These are phyloP conservation scores for Clarias magur DNA, from an alignment of 2,113 vertebrate species.

Conservation along the genomic window DNA sequence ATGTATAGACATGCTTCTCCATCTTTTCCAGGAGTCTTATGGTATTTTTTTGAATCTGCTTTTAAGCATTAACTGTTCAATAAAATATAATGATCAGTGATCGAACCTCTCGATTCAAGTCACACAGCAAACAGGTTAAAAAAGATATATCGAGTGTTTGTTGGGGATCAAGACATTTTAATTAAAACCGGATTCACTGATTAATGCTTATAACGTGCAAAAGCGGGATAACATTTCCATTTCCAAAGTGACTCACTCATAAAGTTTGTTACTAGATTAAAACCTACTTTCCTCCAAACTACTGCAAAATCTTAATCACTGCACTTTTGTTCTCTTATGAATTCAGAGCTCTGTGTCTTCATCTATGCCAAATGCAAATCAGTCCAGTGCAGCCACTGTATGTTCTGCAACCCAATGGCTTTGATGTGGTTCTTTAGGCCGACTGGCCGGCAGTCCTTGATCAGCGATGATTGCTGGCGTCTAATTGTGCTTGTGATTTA, in stretches of 20 bases:
- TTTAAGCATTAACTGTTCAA: neutral
- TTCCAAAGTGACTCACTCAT: neutral
- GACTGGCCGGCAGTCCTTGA: slow-evolving; percentile 22
- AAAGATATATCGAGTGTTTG: neutral
- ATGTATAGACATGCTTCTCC: neutral
- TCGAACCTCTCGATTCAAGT: neutral
- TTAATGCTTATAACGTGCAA: neutral
- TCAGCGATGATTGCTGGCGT: slow-evolving; percentile 23
- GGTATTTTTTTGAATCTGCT: neutral
- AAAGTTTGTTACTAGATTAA: neutral
- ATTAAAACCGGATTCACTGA: neutral
- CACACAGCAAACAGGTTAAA: neutral
- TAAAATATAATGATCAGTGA: neutral
- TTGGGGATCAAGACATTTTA: neutral
- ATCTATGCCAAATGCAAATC: slow-evolving; percentile 18
- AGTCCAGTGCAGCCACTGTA: slow-evolving; percentile 10
- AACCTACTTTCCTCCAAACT: neutral
- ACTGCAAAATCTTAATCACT: neutral
- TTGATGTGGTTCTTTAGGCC: slow-evolving; percentile 19
- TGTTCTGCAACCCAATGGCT: neutral
- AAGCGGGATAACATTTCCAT: neutral
- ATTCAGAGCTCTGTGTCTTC: slow-evolving; percentile 20
- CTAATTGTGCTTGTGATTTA: slow-evolving; percentile 22
- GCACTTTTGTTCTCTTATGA: neutral
- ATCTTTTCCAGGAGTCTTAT: neutral